A percentile compares a stretch with the other conserved stretches of the same genome.
These are phyloP conservation scores for Dryocosmus kuriphilus DNA, from an alignment of 2,888 invertebrate species.

Conservation along the genomic window DNA sequence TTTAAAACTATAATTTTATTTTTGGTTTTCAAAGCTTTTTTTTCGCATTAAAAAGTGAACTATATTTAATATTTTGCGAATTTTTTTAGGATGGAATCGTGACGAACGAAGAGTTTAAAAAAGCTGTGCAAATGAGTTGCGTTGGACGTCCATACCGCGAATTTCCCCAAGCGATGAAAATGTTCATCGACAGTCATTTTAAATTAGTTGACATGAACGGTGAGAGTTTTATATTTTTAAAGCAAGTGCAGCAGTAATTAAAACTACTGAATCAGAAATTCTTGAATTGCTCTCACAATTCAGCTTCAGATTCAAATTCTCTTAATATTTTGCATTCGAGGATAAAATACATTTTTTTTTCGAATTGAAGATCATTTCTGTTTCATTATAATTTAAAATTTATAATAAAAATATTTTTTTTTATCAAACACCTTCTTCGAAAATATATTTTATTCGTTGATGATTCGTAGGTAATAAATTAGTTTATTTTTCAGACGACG, in stretches of 20 bases:
- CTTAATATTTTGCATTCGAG: background rate
- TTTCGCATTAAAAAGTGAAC: background rate
- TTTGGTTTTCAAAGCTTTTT: background rate
- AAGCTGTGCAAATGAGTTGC: conserved; percentile 89
- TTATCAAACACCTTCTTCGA: too few relatives aligned
- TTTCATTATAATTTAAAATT: background rate
- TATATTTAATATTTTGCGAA: background rate
- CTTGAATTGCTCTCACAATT: background rate
- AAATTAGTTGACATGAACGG: conserved; percentile 88
- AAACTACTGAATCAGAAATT: background rate
- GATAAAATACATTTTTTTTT: too few relatives aligned
- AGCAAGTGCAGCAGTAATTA: background rate
- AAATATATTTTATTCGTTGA: too few relatives aligned
- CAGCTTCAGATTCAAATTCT: background rate
- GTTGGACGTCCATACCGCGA: conserved; percentile 87
- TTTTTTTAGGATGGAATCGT: conserved; percentile 87
- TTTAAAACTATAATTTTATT: background rate
- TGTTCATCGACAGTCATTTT: conserved; percentile 91
- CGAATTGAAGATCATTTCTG: background rate
- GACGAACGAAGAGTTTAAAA: conserved; percentile 89
- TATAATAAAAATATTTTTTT: background rate
- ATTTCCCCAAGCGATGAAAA: conserved; percentile 91
- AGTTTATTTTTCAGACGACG: conserved; percentile 80
- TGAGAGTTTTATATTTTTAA: conserved; percentile 56
- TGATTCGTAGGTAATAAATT: background rate